Conservation (phyloP, 2,888 invertebrate genomes). For the Endomychus coccineus region DNA sequence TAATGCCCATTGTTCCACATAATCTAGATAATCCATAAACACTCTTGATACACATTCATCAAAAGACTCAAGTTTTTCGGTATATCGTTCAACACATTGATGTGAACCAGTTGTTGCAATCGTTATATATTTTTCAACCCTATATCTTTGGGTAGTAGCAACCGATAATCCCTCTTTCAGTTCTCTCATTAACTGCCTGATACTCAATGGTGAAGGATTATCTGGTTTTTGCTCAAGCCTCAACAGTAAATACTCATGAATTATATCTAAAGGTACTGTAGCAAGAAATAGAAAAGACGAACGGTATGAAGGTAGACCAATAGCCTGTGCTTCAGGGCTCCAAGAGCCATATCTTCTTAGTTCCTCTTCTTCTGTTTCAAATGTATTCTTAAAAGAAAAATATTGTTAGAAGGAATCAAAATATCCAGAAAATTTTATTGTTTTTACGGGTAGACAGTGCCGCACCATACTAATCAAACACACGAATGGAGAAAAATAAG, state of each 20-base stretch:
- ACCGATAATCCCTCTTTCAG: slow-evolving; percentile 82
- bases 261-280: slow-evolving; percentile 80
- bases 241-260: slow-evolving; percentile 84
- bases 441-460: too few species aligned
- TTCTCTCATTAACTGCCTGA: slow-evolving; percentile 74
- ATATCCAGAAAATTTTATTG: not conserved
- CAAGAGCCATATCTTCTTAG: slow-evolving; percentile 63
- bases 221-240: slow-evolving; percentile 75
- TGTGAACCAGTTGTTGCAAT: slow-evolving; percentile 51
- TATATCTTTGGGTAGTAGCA: slow-evolving; percentile 72
- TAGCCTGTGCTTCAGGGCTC: slow-evolving; percentile 66
- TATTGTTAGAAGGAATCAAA: not conserved
- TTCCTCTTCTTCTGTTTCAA: slow-evolving; percentile 45
- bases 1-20: slow-evolving; percentile 75
- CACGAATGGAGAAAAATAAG: too few species aligned
- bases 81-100: slow-evolving; percentile 46
- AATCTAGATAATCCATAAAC: slow-evolving; percentile 73
- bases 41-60: slow-evolving; percentile 58
- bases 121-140: slow-evolving; percentile 60
- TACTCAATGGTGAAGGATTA: slow-evolving; percentile 78
- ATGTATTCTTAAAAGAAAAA: slow-evolving; percentile 14
- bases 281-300: slow-evolving; percentile 80
- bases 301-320: slow-evolving; percentile 79
- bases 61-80: slow-evolving; percentile 60
- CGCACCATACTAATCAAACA: too few species aligned